Conservation (phyloP, 35 echinoderm and acorn worm species). For the Amphiura filiformis region DNA sequence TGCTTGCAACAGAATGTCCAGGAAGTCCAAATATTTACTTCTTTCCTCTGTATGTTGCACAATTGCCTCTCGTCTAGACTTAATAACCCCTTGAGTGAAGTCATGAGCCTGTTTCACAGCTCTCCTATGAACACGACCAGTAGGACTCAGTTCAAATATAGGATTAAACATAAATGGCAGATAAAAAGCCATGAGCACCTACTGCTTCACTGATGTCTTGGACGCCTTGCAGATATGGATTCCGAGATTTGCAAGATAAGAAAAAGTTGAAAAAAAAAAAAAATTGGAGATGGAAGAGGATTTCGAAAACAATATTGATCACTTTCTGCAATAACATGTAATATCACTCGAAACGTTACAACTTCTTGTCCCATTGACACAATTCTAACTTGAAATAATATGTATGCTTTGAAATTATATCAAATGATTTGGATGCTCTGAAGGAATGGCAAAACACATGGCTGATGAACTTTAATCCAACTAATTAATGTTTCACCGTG, state of each 20-base stretch:
- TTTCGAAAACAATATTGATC: too few relatives aligned
- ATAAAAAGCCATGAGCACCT: neutral
- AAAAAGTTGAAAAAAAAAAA: neutral
- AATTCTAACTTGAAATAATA: too few relatives aligned
- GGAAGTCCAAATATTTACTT: neutral
- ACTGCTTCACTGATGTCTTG: neutral
- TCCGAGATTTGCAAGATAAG: neutral
- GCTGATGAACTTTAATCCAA: too few relatives aligned
- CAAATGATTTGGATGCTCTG: too few relatives aligned
- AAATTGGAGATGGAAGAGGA: too few relatives aligned
- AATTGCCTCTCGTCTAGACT: neutral
- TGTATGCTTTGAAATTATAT: too few relatives aligned
- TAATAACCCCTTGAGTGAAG: neutral
- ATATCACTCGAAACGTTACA: too few relatives aligned
- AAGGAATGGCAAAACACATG: too few relatives aligned
- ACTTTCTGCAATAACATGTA: too few relatives aligned
- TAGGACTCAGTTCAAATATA: neutral
- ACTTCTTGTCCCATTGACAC: too few relatives aligned
- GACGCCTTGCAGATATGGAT: neutral
- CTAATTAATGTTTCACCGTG: too few relatives aligned
- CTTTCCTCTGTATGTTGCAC: neutral
- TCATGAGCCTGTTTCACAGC: neutral
- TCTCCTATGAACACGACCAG: neutral
- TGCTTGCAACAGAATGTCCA: neutral
- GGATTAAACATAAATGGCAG: neutral